Evolutionary conservation across 2,797 vertebrate species (phyloP).

Genomic region (Scarus forsteni): DNA sequence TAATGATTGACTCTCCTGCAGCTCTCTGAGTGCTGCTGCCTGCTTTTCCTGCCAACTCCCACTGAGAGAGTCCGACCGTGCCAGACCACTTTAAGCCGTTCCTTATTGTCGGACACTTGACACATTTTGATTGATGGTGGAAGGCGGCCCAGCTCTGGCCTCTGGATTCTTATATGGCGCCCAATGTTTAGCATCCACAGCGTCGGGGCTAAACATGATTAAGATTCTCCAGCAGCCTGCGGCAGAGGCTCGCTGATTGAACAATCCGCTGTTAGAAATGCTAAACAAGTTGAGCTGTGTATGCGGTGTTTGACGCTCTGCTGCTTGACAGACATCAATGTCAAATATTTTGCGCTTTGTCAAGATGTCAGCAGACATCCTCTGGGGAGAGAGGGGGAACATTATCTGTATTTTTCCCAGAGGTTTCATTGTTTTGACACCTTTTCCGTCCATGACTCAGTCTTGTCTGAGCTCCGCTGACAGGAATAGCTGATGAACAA

Average conservation of each 20-base stretch:
- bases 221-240: conserved; percentile 57
- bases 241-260: conserved; percentile 74
- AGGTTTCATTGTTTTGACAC: conserved; percentile 92
- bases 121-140: conserved; percentile 69
- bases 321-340: conserved; percentile 92
- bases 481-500: conserved; percentile 88
- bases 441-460: conserved; percentile 83
- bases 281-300: conserved; percentile 72
- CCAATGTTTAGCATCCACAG: conserved; percentile 43
- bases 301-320: conserved; percentile 75
- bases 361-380: conserved; percentile 90
- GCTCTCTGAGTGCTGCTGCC: conserved; percentile 43
- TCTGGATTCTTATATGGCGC: conserved; percentile 44
- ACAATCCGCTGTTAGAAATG: conserved; percentile 67
- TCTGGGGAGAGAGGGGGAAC: conserved; percentile 84
- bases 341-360: conserved; percentile 89
- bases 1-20: conserved; percentile 50
- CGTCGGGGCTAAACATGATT: conserved; percentile 60
- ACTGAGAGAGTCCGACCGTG: conserved; percentile 44
- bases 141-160: conserved; percentile 26
- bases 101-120: conserved; percentile 57
- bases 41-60: conserved; percentile 46
- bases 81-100: conserved; percentile 59
- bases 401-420: conserved; percentile 92
- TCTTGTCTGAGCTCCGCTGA: conserved; percentile 87